These are phyloP conservation scores for Synchiropus splendidus DNA, from an alignment of 2,113 vertebrate species.

Conservation along the genomic window DNA sequence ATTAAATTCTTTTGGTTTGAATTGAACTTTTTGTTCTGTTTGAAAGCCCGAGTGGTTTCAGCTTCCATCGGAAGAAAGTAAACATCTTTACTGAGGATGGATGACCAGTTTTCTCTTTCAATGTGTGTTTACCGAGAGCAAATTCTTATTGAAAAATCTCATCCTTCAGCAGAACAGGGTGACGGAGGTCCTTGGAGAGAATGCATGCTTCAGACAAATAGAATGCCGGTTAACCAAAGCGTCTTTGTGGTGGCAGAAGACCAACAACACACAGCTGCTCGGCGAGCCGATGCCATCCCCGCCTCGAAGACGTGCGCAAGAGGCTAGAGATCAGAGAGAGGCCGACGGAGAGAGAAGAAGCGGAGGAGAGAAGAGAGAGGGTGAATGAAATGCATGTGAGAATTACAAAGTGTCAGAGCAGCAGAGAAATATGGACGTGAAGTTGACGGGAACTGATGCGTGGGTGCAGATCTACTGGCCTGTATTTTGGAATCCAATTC, in stretches of 20 bases:
- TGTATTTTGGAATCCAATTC: too few species aligned
- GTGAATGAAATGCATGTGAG: slow-evolving; percentile 11
- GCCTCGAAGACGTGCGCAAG: slow-evolving; percentile 44
- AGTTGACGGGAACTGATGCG: too few species aligned
- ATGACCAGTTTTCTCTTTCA: slow-evolving; percentile 16
- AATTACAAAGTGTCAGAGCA: too few species aligned
- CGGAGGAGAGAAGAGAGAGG: slow-evolving; percentile 21
- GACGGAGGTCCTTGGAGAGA: slow-evolving; percentile 41
- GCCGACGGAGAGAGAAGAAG: slow-evolving; percentile 29
- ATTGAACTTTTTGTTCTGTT: too few species aligned
- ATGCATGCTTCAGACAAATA: slow-evolving; percentile 51
- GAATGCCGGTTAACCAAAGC: slow-evolving; percentile 31
- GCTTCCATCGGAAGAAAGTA: too few species aligned
- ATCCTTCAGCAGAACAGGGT: slow-evolving; percentile 37
- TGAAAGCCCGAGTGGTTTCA: too few species aligned
- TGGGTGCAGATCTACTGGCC: too few species aligned
- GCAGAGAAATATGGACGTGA: too few species aligned
- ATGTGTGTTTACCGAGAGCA: slow-evolving; percentile 15
- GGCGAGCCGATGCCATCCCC: slow-evolving; percentile 28
- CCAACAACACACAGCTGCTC: slow-evolving; percentile 46
- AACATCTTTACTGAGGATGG: slow-evolving; percentile 4
- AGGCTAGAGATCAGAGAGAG: slow-evolving; percentile 43
- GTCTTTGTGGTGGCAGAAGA: slow-evolving; percentile 25
- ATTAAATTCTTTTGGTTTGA: too few species aligned
- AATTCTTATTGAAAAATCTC: slow-evolving; percentile 11